Conservation (phyloP, 2,797 vertebrate species). For the Pangasius sanitwongsei region DNA sequence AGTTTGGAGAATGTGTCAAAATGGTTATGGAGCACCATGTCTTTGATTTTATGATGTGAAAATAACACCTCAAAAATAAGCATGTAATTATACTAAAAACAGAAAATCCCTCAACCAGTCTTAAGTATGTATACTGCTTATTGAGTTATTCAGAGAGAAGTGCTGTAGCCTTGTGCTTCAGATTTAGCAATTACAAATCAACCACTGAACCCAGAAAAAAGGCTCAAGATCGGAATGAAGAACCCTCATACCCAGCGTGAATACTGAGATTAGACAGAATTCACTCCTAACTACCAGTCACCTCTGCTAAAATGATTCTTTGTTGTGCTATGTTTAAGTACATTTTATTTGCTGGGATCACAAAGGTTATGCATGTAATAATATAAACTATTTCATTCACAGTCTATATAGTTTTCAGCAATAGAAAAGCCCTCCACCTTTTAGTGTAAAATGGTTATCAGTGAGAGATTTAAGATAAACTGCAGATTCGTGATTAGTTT, state of each 20-base stretch:
- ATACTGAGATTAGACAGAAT: constrained; percentile 14
- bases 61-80: constrained; percentile 7
- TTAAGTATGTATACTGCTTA: constrained; percentile 3
- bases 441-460: not conserved
- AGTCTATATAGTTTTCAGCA: constrained; percentile 37
- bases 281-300: not conserved
- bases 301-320: not conserved
- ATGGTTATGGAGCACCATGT: constrained; percentile 42
- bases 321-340: constrained; percentile 1
- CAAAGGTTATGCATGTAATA: not conserved
- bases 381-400: constrained; percentile 22
- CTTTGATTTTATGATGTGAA: not conserved
- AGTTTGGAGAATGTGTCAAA: constrained; percentile 15
- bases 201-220: constrained; percentile 5
- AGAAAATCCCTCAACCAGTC: constrained; percentile 38
- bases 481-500: constrained; percentile 11
- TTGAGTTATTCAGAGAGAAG: constrained; percentile 13
- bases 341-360: not conserved
- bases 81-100: not conserved
- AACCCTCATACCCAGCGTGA: constrained; percentile 12
- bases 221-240: constrained; percentile 19
- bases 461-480: constrained; percentile 22
- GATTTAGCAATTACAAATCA: not conserved
- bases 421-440: constrained; percentile 48
- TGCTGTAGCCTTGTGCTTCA: not conserved